These are phyloP conservation scores for Limnothrissa miodon DNA, from an alignment of 2,113 vertebrate genomes.

Conservation along the genomic window DNA sequence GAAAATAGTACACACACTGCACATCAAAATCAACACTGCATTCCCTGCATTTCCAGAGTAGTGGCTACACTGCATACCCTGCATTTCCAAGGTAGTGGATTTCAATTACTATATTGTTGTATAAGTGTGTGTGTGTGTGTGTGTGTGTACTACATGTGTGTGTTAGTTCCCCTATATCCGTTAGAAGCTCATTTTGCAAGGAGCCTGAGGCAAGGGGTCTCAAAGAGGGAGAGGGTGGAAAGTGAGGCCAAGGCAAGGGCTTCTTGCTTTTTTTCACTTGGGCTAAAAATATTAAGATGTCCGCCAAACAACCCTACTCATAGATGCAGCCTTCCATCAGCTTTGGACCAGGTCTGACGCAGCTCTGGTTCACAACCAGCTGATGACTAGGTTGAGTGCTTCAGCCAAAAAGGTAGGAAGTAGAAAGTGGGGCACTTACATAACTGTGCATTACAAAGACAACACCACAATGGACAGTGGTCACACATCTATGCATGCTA, in stretches of 20 bases:
- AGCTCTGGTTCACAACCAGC: neutral
- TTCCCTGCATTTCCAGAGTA: too few relatives aligned
- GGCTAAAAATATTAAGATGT: neutral
- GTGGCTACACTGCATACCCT: too few relatives aligned
- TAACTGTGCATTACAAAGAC: neutral
- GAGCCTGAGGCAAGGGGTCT: neutral
- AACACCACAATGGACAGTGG: too few relatives aligned
- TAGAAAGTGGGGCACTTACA: slow-evolving; percentile 21
- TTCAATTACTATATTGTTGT: neutral
- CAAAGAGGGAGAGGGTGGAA: neutral
- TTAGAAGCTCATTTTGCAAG: neutral
- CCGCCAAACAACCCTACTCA: neutral
- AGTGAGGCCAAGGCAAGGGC: neutral
- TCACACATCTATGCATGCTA: too few relatives aligned
- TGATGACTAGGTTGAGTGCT: neutral
- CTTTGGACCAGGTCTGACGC: neutral
- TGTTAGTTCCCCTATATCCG: neutral
- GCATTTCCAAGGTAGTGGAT: neutral
- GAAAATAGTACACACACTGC: too few relatives aligned
- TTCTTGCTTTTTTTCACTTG: neutral
- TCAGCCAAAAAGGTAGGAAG: neutral
- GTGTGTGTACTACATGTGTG: neutral
- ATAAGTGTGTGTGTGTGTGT: neutral
- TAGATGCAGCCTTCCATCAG: neutral
- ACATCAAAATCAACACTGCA: too few relatives aligned